These are phyloP conservation scores for Sebastes variabilis DNA, from an alignment of 2,797 vertebrate species.

Conservation along the genomic window DNA sequence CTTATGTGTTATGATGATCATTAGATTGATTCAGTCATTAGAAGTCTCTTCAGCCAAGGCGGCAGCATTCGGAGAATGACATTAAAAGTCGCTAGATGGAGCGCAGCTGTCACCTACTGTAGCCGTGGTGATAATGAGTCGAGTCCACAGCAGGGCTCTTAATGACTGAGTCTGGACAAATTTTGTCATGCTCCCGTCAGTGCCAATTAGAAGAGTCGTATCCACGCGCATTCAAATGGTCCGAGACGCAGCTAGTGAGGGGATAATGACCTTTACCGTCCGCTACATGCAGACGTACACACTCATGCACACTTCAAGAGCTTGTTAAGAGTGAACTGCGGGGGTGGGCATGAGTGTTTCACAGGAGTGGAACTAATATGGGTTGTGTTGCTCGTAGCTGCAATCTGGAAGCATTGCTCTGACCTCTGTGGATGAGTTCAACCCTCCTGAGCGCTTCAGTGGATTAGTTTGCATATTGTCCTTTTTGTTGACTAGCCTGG, in stretches of 20 bases:
- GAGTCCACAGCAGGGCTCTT: slow-evolving; percentile 44
- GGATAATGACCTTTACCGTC: slow-evolving; percentile 50
- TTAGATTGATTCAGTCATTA: slow-evolving; percentile 44
- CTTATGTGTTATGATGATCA: slow-evolving; percentile 19
- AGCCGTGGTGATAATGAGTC: slow-evolving; percentile 31
- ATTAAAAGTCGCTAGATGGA: slow-evolving; percentile 43
- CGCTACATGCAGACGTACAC: slow-evolving; percentile 10
- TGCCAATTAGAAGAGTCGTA: slow-evolving; percentile 55
- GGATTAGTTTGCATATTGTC: slow-evolving; percentile 39
- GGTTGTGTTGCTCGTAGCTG: background rate
- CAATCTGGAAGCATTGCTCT: slow-evolving; percentile 10
- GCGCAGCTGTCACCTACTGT: slow-evolving; percentile 34
- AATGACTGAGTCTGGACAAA: slow-evolving; percentile 55
- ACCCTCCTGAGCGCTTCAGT: slow-evolving; percentile 20
- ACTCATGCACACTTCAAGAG: slow-evolving; percentile 38
- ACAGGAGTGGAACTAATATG: slow-evolving; percentile 16
- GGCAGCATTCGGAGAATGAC: slow-evolving; percentile 1
- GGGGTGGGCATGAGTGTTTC: background rate
- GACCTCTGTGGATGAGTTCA: slow-evolving; percentile 37
- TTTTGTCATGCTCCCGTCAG: slow-evolving; percentile 48
- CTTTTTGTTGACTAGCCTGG: background rate
- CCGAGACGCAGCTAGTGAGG: slow-evolving; percentile 81
- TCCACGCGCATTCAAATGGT: background rate
- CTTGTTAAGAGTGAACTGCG: slow-evolving; percentile 46
- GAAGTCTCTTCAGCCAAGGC: slow-evolving; percentile 19